Conservation (phyloP, 1,140 invertebrate species). For the Drosophila melanica region DNA sequence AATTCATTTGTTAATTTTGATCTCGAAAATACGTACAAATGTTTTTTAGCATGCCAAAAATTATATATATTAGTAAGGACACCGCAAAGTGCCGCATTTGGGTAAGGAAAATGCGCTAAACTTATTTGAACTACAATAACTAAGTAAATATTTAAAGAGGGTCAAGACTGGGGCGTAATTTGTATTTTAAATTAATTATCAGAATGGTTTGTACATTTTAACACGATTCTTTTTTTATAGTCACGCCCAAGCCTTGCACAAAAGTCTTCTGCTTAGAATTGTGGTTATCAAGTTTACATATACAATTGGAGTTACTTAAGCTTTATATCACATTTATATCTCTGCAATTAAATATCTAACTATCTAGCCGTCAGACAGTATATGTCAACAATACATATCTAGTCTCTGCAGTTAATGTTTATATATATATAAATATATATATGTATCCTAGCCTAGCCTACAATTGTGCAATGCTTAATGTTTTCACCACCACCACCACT, state of each 20-base stretch:
- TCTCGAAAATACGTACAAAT: constrained; percentile 2
- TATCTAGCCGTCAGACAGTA: constrained; percentile 14
- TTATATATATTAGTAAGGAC: neutral
- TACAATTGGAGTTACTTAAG: constrained; percentile 76
- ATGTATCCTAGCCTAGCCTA: constrained; percentile 63
- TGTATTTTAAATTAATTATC: neutral
- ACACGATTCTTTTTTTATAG: too few relatives aligned
- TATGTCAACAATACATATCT: constrained; percentile 26
- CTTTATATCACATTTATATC: constrained; percentile 69
- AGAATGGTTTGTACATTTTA: neutral
- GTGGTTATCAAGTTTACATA: constrained; percentile 37
- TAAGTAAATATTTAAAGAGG: constrained; percentile 16
- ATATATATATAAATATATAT: constrained; percentile 32
- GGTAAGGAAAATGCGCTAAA: constrained; percentile 45
- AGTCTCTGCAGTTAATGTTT: constrained; percentile 7
- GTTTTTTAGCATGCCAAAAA: constrained; percentile 19
- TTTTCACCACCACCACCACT: constrained; percentile 84
- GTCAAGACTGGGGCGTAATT: neutral
- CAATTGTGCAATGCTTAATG: constrained; percentile 35
- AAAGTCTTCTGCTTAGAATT: constrained; percentile 46
- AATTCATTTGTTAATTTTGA: constrained; percentile 30
- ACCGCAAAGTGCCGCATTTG: neutral
- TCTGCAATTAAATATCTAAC: constrained; percentile 30
- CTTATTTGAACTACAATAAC: constrained; percentile 29
- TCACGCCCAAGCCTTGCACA: constrained; percentile 9